phyloP scores from a whole-genome alignment of 2,888 invertebrate species.

The Eupithecia insigniata region DNA sequence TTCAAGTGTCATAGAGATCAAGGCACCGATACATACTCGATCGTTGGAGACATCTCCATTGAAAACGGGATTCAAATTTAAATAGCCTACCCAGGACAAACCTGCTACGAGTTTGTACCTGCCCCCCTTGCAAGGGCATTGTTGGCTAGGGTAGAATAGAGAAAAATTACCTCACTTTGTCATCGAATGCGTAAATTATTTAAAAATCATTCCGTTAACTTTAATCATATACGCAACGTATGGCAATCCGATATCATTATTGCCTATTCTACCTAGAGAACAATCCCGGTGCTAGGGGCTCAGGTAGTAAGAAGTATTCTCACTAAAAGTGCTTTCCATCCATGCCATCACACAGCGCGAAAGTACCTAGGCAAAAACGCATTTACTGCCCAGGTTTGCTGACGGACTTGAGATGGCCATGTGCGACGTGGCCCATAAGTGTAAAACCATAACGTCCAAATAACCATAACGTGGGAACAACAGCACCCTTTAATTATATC shows the following conservation, averaged over 20 bases:
- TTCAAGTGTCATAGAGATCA: conserved; percentile 19
- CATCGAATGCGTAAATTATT: no score
- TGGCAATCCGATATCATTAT: no score
- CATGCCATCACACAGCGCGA: neutral
- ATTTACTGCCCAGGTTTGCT: neutral
- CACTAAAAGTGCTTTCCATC: neutral
- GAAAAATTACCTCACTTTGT: no score
- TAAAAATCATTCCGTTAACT: no score
- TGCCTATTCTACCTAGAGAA: no score
- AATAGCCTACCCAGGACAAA: neutral
- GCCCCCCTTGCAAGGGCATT: no score
- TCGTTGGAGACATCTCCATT: conserved; percentile 19
- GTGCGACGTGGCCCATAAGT: neutral
- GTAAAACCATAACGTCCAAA: neutral
- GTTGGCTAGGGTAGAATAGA: no score
- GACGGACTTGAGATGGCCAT: neutral
- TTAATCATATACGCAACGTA: no score
- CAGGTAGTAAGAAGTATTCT: neutral
- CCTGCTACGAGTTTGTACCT: neutral
- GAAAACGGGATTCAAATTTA: conserved; percentile 5
- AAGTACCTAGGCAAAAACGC: neutral
- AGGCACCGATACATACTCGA: conserved; percentile 15
- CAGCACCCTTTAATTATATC: conserved; percentile 14
- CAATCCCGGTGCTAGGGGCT: no score
- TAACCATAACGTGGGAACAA: neutral